These are phyloP conservation scores for Darevskia nairensis DNA, from an alignment of 2,797 vertebrate species.

Conservation along the genomic window DNA sequence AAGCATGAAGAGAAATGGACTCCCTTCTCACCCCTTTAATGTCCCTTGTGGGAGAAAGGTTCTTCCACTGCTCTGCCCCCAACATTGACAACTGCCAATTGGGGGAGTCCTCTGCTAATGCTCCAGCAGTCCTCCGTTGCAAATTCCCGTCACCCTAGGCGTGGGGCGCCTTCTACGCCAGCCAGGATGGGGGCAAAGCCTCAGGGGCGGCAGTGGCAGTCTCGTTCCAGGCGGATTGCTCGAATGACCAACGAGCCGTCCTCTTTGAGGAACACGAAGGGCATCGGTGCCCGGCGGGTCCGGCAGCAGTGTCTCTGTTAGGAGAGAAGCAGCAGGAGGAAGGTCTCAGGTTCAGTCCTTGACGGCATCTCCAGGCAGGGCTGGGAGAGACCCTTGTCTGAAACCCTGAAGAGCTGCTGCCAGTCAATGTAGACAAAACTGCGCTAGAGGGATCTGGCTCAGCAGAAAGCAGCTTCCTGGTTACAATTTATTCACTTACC, in stretches of 20 bases:
- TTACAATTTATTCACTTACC: no score
- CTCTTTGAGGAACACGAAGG: background rate
- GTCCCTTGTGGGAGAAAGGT: background rate
- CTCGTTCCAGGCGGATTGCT: background rate
- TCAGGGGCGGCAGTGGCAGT: slow-evolving; percentile 10
- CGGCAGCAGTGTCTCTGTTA: slow-evolving; percentile 9
- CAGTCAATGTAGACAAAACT: no score
- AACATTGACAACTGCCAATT: background rate
- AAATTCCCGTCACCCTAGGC: background rate
- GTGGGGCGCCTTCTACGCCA: background rate
- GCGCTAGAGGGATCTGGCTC: no score
- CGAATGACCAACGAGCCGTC: background rate
- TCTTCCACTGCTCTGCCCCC: background rate
- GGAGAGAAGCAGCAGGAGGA: background rate
- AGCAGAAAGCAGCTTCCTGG: no score
- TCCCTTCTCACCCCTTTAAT: accelerated
- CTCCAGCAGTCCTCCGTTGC: no score
- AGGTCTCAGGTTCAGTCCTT: background rate
- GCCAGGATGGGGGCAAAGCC: accelerated
- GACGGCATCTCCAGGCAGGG: background rate
- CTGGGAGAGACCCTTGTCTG: background rate
- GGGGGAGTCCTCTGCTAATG: background rate
- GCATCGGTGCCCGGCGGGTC: accelerated
- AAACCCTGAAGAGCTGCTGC: background rate
- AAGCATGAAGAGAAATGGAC: no score